These are phyloP conservation scores for Drosophila vallismaia DNA, from an alignment of 2,888 invertebrate species.

Conservation along the genomic window DNA sequence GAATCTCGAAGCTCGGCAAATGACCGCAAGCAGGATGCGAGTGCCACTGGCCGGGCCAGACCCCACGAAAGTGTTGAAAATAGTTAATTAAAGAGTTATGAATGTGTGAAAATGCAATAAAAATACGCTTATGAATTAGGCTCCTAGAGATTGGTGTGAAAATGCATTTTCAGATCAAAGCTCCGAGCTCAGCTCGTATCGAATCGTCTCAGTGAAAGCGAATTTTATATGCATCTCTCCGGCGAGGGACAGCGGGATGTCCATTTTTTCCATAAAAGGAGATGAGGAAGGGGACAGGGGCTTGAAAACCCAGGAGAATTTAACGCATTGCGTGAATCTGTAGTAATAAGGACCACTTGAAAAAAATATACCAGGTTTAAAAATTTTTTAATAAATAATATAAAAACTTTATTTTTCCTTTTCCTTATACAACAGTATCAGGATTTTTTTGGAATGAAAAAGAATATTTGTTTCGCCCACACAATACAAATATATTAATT, in stretches of 20 bases:
- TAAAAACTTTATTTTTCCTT: too few species aligned
- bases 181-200: slow-evolving; percentile 14
- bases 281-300: neutral
- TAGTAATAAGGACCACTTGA: slow-evolving; percentile 1
- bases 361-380: neutral
- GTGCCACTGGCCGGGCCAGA: slow-evolving; percentile 16
- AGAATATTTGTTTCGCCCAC: neutral
- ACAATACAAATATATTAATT: neutral
- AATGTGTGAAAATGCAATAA: slow-evolving; percentile 69
- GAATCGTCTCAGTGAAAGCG: slow-evolving; percentile 66
- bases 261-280: neutral
- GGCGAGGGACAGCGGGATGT: slow-evolving; percentile 12
- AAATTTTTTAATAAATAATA: too few species aligned
- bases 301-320: slow-evolving; percentile 7
- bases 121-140: slow-evolving; percentile 54
- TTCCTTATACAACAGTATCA: too few species aligned
- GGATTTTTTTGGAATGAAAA: neutral
- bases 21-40: slow-evolving; percentile 57
- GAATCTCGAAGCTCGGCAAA: slow-evolving; percentile 44
- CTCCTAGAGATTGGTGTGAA: slow-evolving; percentile 55
- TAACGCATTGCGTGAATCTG: slow-evolving; percentile 62
- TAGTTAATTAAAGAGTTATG: slow-evolving; percentile 71
- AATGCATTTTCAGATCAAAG: slow-evolving; percentile 70
- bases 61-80: slow-evolving; percentile 67
- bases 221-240: slow-evolving; percentile 60